A percentile compares a stretch with the other conserved stretches of the same genome.
Conservation (phyloP, 2,113 vertebrate genomes). For the Poeciliopsis prolifica region DNA sequence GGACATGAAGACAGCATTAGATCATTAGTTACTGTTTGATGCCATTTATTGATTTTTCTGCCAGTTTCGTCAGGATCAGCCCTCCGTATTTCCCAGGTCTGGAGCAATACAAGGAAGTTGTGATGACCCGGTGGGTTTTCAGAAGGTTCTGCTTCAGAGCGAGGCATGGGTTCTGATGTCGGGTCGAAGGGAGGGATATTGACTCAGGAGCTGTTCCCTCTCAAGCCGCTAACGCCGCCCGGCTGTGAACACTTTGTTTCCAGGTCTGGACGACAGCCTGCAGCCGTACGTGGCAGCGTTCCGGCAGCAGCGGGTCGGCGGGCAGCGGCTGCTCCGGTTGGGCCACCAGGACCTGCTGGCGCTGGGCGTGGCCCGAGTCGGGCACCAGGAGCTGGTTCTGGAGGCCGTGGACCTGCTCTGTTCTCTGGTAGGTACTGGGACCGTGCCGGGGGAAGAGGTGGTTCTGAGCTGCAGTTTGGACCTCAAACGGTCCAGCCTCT, state of each 20-base stretch:
- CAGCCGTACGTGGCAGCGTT: slow-evolving; percentile 89
- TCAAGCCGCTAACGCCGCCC: too few species aligned
- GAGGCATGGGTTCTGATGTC: not conserved
- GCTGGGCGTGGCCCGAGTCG: slow-evolving; percentile 87
- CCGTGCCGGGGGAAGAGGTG: not conserved
- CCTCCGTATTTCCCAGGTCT: too few species aligned
- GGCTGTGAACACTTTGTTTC: not conserved
- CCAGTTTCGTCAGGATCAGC: too few species aligned
- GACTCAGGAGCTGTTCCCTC: not conserved
- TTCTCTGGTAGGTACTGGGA: slow-evolving; percentile 75
- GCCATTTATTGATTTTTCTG: too few species aligned
- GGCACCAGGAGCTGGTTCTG: slow-evolving; percentile 94
- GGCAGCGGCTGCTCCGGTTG: slow-evolving; percentile 89
- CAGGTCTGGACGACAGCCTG: slow-evolving; percentile 92
- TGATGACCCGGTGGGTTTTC: too few species aligned
- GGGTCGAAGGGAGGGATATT: not conserved
- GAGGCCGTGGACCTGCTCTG: slow-evolving; percentile 94
- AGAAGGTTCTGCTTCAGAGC: too few species aligned
- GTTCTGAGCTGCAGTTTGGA: too few species aligned
- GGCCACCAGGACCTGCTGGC: slow-evolving; percentile 92
- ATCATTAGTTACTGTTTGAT: too few species aligned
- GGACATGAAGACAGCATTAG: too few species aligned
- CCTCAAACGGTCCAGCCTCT: not conserved
- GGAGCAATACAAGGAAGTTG: too few species aligned
- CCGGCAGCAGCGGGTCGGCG: slow-evolving; percentile 90